Evolutionary conservation across 2,113 vertebrate genomes (phyloP).

Genomic region (Alectura lathami): DNA sequence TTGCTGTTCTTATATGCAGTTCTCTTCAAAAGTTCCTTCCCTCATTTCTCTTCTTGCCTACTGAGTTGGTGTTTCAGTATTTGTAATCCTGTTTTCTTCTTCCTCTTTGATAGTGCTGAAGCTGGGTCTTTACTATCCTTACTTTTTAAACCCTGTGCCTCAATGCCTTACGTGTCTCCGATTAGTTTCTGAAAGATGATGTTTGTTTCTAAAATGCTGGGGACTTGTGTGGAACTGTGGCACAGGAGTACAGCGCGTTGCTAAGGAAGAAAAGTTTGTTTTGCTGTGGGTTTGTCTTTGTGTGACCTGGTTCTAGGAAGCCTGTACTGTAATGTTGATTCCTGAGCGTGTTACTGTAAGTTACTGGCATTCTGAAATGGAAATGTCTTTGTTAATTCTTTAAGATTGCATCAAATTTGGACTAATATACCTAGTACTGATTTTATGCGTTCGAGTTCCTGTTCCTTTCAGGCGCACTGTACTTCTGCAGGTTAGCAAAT

Average conservation of each 20-base stretch:
- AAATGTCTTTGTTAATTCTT: background rate
- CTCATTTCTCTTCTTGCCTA: background rate
- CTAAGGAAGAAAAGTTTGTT: background rate
- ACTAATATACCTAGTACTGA: background rate
- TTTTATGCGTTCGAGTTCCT: background rate
- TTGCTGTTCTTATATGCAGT: background rate
- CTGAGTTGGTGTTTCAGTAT: background rate
- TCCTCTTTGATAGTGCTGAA: background rate
- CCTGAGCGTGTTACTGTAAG: background rate
- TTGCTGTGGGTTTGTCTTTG: background rate
- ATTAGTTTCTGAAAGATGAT: background rate
- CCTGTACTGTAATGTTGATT: background rate
- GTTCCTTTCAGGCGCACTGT: background rate
- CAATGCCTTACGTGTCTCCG: background rate
- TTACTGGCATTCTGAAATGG: background rate
- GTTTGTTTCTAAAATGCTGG: background rate
- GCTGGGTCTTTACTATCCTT: background rate
- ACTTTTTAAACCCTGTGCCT: background rate
- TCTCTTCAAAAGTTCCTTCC: background rate
- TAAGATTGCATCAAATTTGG: background rate
- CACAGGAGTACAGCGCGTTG: background rate
- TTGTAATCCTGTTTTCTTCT: background rate
- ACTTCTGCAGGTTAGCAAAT: background rate
- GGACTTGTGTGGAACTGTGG: background rate
- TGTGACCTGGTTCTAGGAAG: background rate